These are phyloP conservation scores for Silurus asotus DNA, from an alignment of 2,113 vertebrate genomes.

Conservation along the genomic window DNA sequence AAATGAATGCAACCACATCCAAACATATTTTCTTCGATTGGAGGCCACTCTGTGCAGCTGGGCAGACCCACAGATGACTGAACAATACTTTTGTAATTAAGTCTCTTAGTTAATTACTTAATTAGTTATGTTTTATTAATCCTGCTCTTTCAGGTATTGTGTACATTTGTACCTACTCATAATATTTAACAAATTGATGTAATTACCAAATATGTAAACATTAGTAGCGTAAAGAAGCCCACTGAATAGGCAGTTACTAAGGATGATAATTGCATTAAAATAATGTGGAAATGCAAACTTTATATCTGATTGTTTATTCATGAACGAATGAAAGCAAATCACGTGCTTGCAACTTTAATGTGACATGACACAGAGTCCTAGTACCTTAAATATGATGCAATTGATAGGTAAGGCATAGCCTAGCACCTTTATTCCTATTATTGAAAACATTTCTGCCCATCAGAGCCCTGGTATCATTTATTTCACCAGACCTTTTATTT, in stretches of 20 bases:
- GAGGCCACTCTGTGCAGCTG: no score
- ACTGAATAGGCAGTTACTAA: background rate
- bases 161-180: background rate
- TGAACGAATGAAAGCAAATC: background rate
- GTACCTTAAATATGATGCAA: background rate
- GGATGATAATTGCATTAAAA: background rate
- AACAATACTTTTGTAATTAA: no score
- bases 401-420: background rate
- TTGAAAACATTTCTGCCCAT: background rate
- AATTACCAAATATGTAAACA: background rate
- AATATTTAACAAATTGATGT: background rate
- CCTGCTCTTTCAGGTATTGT: background rate
- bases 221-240: background rate
- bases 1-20: no score
- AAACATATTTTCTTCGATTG: no score
- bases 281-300: background rate
- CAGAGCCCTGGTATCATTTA: background rate
- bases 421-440: background rate
- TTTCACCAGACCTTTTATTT: background rate
- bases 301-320: background rate
- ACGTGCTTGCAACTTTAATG: no score
- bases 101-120: background rate
- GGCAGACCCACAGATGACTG: no score
- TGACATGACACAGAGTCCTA: background rate
- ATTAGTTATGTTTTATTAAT: background rate